Conservation (phyloP, 2,888 invertebrate species). For the Phaedon cochleariae region DNA sequence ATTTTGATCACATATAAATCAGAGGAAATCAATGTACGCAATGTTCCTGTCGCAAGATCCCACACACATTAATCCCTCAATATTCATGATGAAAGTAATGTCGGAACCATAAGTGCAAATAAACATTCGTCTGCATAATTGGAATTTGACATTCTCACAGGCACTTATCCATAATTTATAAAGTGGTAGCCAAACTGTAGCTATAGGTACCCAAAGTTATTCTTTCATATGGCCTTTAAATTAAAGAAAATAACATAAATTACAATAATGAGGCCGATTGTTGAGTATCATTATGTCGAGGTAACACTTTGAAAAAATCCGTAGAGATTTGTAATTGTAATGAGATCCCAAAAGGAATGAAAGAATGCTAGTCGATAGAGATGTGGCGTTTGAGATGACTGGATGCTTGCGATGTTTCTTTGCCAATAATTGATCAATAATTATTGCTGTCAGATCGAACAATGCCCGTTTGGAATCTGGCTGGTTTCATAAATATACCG, state of each 20-base stretch:
- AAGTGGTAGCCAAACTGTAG: neutral
- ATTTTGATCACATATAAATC: neutral
- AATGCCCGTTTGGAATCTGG: slow-evolving; percentile 51
- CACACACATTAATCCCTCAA: neutral
- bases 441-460: slow-evolving; percentile 54
- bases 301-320: slow-evolving; percentile 26
- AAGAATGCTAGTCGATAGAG: slow-evolving; percentile 48
- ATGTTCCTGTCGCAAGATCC: neutral
- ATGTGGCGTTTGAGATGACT: slow-evolving; percentile 50
- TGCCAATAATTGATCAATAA: slow-evolving; percentile 55
- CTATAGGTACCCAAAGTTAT: slow-evolving; percentile 8
- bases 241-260: slow-evolving; percentile 27
- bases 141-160: slow-evolving; percentile 14
- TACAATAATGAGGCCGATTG: slow-evolving; percentile 28
- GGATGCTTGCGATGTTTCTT: slow-evolving; percentile 52
- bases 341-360: slow-evolving; percentile 43
- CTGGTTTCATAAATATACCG: slow-evolving; percentile 47
- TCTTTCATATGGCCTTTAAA: slow-evolving; percentile 14
- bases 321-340: slow-evolving; percentile 41
- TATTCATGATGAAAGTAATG: neutral
- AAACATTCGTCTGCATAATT: neutral
- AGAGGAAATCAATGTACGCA: neutral
- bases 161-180: slow-evolving; percentile 11
- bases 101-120: slow-evolving; percentile 4
- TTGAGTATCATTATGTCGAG: slow-evolving; percentile 28